These are phyloP conservation scores for Scomber scombrus DNA, from an alignment of 2,113 vertebrate species.

Conservation along the genomic window DNA sequence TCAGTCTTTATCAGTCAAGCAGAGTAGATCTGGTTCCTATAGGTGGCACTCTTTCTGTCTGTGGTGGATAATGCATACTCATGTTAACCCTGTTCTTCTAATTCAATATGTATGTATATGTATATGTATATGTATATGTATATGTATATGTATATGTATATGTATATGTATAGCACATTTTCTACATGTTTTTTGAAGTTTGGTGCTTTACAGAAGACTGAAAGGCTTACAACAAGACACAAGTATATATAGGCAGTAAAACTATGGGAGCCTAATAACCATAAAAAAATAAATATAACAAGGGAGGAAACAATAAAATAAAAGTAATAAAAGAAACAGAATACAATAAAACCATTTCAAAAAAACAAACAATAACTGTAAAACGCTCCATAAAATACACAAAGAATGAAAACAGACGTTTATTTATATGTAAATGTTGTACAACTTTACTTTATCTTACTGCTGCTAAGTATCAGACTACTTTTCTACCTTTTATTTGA, in stretches of 20 bases:
- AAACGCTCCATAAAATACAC: constrained; percentile 27
- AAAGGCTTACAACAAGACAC: not conserved
- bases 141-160: no score
- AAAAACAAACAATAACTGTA: constrained; percentile 35
- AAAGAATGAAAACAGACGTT: not conserved
- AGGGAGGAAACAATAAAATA: constrained; percentile 49
- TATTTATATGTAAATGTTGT: constrained; percentile 2
- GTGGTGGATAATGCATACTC: no score
- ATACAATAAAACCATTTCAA: constrained; percentile 54
- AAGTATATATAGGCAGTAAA: constrained; percentile 40
- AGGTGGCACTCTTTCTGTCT: no score
- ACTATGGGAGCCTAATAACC: constrained; percentile 69
- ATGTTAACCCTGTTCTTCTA: no score
- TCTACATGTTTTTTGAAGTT: not conserved
- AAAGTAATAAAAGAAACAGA: constrained; percentile 48
- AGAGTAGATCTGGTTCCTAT: no score
- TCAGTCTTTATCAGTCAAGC: no score
- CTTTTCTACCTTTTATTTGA: not conserved
- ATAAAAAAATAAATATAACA: constrained; percentile 15
- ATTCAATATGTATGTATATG: no score
- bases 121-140: no score
- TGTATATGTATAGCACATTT: not conserved
- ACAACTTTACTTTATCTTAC: constrained; percentile 12
- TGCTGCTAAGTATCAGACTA: not conserved
- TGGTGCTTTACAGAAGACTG: not conserved